These are phyloP conservation scores for Carpatolechia fugitivella DNA, from an alignment of 2,888 invertebrate species.

Conservation along the genomic window DNA sequence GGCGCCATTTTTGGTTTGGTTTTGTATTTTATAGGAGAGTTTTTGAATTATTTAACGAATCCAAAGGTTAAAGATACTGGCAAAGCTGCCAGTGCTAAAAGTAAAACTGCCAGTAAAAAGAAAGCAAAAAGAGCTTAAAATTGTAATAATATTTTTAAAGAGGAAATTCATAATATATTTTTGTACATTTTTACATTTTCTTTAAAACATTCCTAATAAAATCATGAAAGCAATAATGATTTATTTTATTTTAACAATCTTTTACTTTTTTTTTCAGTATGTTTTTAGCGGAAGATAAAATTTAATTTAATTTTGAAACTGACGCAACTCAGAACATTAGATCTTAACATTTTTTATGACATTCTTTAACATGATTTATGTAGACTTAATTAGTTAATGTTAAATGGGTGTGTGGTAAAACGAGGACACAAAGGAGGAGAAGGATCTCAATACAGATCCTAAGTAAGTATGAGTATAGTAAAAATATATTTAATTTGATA, in stretches of 20 bases:
- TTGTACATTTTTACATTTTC: background rate
- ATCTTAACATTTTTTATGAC: too few relatives aligned
- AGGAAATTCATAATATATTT: background rate
- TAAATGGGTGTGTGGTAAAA: too few relatives aligned
- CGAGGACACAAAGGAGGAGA: too few relatives aligned
- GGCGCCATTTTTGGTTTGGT: conserved; percentile 75
- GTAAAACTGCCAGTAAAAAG: background rate
- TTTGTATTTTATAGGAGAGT: conserved; percentile 86
- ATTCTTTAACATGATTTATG: too few relatives aligned
- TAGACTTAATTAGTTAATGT: too few relatives aligned
- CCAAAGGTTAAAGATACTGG: background rate
- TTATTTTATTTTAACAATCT: background rate
- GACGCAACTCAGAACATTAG: too few relatives aligned
- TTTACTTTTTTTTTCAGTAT: background rate
- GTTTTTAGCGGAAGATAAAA: too few relatives aligned
- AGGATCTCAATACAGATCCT: too few relatives aligned
- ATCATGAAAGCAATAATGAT: background rate
- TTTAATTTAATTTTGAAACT: too few relatives aligned
- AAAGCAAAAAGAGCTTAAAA: background rate
- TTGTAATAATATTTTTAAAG: background rate
- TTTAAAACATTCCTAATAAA: background rate
- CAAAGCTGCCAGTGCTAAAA: background rate
- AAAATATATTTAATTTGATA: background rate
- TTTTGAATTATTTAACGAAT: conserved; percentile 70
- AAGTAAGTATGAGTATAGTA: too few relatives aligned